Evolutionary conservation across 2,888 invertebrate species (phyloP).

Genomic region (Falcaria lacertinaria): DNA sequence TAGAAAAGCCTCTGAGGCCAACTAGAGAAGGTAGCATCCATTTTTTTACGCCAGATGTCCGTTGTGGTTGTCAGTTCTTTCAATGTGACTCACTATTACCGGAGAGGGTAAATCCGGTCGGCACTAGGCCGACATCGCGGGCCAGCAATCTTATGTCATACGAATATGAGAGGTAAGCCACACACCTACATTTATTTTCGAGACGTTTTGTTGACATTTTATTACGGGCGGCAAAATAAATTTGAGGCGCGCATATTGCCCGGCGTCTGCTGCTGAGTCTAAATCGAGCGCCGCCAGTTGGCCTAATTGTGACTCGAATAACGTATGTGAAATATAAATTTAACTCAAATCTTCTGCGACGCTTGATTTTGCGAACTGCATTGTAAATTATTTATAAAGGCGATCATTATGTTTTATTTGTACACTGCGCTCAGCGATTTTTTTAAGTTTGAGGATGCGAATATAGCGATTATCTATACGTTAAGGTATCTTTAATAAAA

Average conservation of each 20-base stretch:
- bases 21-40: conserved; percentile 86
- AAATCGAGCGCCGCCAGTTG: conserved; percentile 74
- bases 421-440: conserved; percentile 30
- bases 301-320: conserved; percentile 74
- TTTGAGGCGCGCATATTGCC: conserved; percentile 50
- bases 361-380: conserved; percentile 48
- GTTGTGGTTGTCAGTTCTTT: conserved; percentile 92
- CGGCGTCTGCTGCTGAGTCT: conserved; percentile 67
- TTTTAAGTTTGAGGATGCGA: too few species aligned
- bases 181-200: conserved; percentile 34
- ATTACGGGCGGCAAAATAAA: conserved; percentile 55
- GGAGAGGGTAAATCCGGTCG: conserved; percentile 85
- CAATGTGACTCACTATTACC: conserved; percentile 89
- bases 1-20: conserved; percentile 82
- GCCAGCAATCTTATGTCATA: conserved; percentile 70
- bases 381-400: conserved; percentile 25
- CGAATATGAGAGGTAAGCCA: conserved; percentile 64
- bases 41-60: conserved; percentile 87
- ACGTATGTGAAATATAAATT: conserved; percentile 65
- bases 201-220: conserved; percentile 49
- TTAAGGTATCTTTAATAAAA: conserved; percentile 2
- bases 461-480: too few species aligned
- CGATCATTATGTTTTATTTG: conserved; percentile 11
- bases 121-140: conserved; percentile 82
- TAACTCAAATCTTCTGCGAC: conserved; percentile 56